Percentiles rank a stretch among this genome's conserved stretches.
phyloP scores from a whole-genome alignment of 1,140 invertebrate genomes.

The Drosophila parvula region DNA sequence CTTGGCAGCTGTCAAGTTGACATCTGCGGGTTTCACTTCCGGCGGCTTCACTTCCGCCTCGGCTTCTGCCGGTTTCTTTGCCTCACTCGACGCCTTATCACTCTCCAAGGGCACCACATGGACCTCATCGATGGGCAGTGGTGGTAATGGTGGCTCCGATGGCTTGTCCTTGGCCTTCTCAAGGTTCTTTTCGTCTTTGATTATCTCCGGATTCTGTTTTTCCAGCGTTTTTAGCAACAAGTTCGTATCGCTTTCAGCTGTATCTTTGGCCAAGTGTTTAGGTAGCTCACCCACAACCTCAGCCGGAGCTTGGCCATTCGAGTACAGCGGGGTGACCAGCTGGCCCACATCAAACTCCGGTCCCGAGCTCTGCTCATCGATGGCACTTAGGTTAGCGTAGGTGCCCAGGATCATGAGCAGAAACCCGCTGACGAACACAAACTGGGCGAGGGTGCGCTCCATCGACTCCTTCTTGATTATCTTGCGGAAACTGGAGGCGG shows the following conservation, averaged over 20 bases:
- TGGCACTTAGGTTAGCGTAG: slow-evolving; percentile 92
- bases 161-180: slow-evolving; percentile 30
- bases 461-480: slow-evolving; percentile 90
- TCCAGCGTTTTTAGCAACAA: slow-evolving; percentile 36
- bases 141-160: slow-evolving; percentile 58
- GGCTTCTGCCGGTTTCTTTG: slow-evolving; percentile 6
- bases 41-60: slow-evolving; percentile 1
- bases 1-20: slow-evolving; percentile 6
- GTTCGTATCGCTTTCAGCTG: slow-evolving; percentile 22
- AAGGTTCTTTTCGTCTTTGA: slow-evolving; percentile 14
- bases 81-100: slow-evolving; percentile 3
- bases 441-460: slow-evolving; percentile 89
- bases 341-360: slow-evolving; percentile 61
- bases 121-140: slow-evolving; percentile 70
- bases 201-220: slow-evolving; percentile 16
- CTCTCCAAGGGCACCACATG: slow-evolving; percentile 41
- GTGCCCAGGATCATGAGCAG: slow-evolving; percentile 93
- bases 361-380: slow-evolving; percentile 86
- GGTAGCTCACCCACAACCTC: slow-evolving; percentile 48
- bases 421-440: slow-evolving; percentile 90
- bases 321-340: slow-evolving; percentile 67
- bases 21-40: slow-evolving; percentile 11
- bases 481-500: slow-evolving; percentile 90
- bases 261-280: slow-evolving; percentile 55
- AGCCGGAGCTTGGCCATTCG: slow-evolving; percentile 53